phyloP scores from a whole-genome alignment of 2,888 invertebrate genomes.

The Diaperis boleti region DNA sequence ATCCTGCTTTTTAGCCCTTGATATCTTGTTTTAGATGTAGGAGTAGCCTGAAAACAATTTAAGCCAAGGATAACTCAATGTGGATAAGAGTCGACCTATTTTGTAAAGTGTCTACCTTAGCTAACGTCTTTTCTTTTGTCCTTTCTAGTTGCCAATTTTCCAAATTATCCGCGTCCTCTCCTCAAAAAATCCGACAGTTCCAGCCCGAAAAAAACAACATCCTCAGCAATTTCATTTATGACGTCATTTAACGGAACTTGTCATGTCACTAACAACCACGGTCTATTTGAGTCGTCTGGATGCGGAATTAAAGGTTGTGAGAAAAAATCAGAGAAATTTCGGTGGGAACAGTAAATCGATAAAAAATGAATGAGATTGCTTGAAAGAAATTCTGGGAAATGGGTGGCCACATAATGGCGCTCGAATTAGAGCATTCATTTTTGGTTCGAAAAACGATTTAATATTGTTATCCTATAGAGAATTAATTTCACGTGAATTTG shows the following conservation, averaged over 20 bases:
- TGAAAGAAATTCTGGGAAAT: not conserved
- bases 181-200: too few relatives aligned
- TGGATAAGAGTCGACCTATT: too few relatives aligned
- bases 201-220: too few relatives aligned
- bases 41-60: too few relatives aligned
- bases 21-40: too few relatives aligned
- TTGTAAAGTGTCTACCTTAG: too few relatives aligned
- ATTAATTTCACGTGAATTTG: not conserved
- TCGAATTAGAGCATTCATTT: not conserved
- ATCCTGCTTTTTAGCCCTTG: too few relatives aligned
- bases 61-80: too few relatives aligned
- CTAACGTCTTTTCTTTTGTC: too few relatives aligned
- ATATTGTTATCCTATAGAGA: not conserved
- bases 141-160: too few relatives aligned
- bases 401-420: not conserved
- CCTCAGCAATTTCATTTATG: not conserved
- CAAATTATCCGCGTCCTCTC: too few relatives aligned
- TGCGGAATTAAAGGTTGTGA: not conserved
- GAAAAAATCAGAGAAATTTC: not conserved
- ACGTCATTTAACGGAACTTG: not conserved
- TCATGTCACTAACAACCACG: not conserved
- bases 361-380: not conserved
- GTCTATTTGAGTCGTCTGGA: not conserved
- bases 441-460: not conserved
- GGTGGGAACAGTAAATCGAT: not conserved